Percentiles rank a stretch among this genome's conserved stretches.
Conservation (phyloP, 1,140 invertebrate species). For the Coptotermes formosanus region DNA sequence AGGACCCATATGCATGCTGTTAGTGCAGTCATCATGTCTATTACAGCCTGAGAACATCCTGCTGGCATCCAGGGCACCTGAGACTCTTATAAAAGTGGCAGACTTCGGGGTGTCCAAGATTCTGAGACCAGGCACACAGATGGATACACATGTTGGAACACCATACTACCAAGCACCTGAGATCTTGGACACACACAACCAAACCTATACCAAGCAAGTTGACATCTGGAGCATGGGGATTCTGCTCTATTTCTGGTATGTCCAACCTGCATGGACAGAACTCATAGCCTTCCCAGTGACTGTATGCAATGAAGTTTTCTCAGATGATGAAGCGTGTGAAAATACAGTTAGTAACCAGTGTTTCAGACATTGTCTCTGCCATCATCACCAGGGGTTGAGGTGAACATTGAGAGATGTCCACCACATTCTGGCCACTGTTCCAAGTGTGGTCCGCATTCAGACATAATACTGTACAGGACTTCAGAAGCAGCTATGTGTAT, state of each 20-base stretch:
- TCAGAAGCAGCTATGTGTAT: too few species aligned
- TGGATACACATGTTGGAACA: neutral
- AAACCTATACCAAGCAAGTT: neutral
- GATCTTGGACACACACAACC: neutral
- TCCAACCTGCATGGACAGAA: neutral
- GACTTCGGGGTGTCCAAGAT: constrained; percentile 8
- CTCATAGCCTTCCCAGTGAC: too few species aligned
- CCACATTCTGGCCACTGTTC: too few species aligned
- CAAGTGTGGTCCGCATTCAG: too few species aligned
- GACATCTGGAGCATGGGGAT: constrained; percentile 21
- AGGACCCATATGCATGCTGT: too few species aligned
- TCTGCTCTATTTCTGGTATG: neutral
- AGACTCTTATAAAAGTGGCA: constrained; percentile 10
- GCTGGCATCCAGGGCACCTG: neutral
- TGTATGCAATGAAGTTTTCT: too few species aligned
- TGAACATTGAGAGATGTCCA: too few species aligned
- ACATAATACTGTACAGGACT: too few species aligned
- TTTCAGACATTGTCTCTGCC: too few species aligned
- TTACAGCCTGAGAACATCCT: neutral
- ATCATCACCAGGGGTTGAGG: too few species aligned
- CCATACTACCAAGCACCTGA: neutral
- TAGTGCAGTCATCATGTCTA: neutral
- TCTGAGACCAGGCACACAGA: neutral
- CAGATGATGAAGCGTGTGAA: too few species aligned
- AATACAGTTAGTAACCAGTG: too few species aligned